phyloP scores from a whole-genome alignment of 2,113 vertebrate species.

The Paracanthobrama guichenoti region DNA sequence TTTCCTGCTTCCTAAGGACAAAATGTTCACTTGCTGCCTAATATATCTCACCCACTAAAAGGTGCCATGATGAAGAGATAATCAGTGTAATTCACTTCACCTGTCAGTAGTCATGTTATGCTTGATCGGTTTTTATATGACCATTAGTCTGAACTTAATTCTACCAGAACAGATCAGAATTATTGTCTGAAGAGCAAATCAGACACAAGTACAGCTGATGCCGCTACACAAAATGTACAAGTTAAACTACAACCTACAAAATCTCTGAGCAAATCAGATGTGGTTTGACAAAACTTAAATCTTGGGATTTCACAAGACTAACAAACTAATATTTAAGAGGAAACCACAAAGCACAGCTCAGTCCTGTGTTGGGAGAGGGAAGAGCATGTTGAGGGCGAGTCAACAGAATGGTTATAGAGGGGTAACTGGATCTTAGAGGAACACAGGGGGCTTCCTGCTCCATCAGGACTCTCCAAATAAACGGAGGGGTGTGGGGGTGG shows the following conservation, averaged over 20 bases:
- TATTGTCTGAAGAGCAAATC: background rate
- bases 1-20: no score
- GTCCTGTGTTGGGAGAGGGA: constrained; percentile 23
- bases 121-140: no score
- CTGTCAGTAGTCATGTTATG: no score
- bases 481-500: constrained; percentile 1
- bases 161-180: background rate
- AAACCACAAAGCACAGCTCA: constrained; percentile 11
- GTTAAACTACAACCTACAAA: background rate
- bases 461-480: constrained; percentile 51
- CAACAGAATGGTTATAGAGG: constrained; percentile 42
- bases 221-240: background rate
- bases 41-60: no score
- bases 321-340: constrained; percentile 17
- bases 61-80: no score
- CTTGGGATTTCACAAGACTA: background rate
- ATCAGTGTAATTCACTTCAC: no score
- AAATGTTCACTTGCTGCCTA: no score
- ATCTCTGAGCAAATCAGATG: background rate
- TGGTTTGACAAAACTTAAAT: background rate
- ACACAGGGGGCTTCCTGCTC: constrained; percentile 55
- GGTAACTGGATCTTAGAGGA: constrained; percentile 53
- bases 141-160: no score
- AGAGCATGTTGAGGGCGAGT: constrained; percentile 15
- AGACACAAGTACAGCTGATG: background rate